Conservation (phyloP, 2,113 vertebrate species). For the Sceloporus tristichus region DNA sequence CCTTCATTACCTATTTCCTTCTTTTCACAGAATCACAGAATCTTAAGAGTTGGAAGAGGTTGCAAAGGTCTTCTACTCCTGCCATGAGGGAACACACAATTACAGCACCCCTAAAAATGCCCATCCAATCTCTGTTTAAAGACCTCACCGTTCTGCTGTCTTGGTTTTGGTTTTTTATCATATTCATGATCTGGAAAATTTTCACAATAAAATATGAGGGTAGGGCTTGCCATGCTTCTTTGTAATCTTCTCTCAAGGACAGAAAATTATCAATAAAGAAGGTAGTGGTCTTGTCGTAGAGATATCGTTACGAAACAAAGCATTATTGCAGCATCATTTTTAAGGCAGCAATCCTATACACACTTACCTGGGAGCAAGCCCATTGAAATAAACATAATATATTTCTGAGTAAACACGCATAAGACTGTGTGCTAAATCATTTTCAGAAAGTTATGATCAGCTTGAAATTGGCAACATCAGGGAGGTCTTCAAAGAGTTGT, state of each 20-base stretch:
- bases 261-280: background rate
- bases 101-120: no score
- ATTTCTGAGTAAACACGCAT: background rate
- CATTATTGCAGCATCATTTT: background rate
- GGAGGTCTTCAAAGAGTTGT: background rate
- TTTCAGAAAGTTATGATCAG: background rate
- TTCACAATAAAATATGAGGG: background rate
- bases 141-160: background rate
- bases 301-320: no score
- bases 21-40: no score
- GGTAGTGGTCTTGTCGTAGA: background rate
- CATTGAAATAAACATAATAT: background rate
- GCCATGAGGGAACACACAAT: no score
- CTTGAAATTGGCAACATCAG: background rate
- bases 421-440: background rate
- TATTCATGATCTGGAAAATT: background rate
- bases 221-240: background rate
- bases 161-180: background rate
- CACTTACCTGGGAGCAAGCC: background rate
- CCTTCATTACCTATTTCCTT: background rate
- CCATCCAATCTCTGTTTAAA: no score
- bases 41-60: no score
- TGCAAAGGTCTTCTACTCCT: no score
- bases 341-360: background rate
- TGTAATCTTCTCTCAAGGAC: background rate